Evolutionary conservation across 2,113 vertebrate species (phyloP).

Genomic region (Tetraodon nigroviridis): DNA sequence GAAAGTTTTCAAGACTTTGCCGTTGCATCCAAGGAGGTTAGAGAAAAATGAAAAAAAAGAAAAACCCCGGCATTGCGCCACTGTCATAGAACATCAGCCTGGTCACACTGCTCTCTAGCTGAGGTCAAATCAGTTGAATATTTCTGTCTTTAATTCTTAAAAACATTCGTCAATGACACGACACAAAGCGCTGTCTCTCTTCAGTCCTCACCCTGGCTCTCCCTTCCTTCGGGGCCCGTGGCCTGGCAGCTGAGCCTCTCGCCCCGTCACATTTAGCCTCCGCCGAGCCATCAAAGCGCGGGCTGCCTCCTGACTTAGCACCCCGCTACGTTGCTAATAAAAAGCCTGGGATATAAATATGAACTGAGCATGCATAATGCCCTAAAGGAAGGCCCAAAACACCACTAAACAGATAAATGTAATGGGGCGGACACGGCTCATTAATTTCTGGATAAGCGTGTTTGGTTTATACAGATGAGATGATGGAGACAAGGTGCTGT

Average conservation of each 20-base stretch:
- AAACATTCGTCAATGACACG: not conserved
- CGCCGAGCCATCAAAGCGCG: constrained; percentile 55
- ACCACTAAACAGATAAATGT: constrained; percentile 64
- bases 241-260: constrained; percentile 60
- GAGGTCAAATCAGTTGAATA: not conserved
- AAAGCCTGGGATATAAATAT: constrained; percentile 70
- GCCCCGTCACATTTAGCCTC: constrained; percentile 50
- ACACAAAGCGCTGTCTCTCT: not conserved
- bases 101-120: no score
- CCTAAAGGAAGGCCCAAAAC: constrained; percentile 67
- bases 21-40: no score
- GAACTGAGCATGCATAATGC: constrained; percentile 65
- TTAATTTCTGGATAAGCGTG: constrained; percentile 67
- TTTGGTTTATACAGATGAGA: constrained; percentile 63
- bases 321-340: constrained; percentile 68
- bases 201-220: constrained; percentile 34
- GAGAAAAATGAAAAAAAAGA: no score
- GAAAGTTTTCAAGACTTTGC: no score
- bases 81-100: not conserved
- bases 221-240: constrained; percentile 29
- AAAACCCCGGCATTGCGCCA: no score
- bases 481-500: constrained; percentile 64
- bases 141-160: not conserved
- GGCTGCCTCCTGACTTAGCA: constrained; percentile 66
- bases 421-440: constrained; percentile 66